Evolutionary conservation across 1,140 invertebrate genomes (phyloP).

Genomic region (Sweltsa coloradensis): DNA sequence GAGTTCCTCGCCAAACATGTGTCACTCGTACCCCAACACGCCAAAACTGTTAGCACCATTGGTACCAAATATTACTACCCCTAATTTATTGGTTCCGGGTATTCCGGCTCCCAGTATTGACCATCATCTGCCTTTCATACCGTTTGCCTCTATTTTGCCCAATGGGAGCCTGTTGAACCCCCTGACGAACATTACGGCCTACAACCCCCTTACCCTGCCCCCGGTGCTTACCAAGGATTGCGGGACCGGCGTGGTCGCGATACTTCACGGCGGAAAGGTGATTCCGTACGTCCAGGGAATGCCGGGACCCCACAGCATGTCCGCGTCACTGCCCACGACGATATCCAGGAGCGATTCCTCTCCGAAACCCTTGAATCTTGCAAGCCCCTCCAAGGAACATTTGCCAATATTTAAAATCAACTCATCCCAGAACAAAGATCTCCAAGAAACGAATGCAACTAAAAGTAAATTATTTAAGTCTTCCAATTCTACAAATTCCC

Average conservation of each 20-base stretch:
- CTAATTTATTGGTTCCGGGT: slow-evolving; percentile 36
- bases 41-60: slow-evolving; percentile 41
- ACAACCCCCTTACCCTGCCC: slow-evolving; percentile 50
- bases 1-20: neutral
- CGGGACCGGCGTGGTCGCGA: slow-evolving; percentile 19
- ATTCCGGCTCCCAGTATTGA: slow-evolving; percentile 18
- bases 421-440: no score
- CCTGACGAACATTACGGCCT: slow-evolving; percentile 46
- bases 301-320: slow-evolving; percentile 57
- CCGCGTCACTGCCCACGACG: neutral
- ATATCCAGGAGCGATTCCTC: slow-evolving; percentile 14
- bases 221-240: neutral
- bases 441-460: no score
- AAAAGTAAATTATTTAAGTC: no score
- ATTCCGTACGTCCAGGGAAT: slow-evolving; percentile 77
- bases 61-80: slow-evolving; percentile 40
- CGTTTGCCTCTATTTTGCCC: slow-evolving; percentile 4
- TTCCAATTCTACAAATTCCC: no score
- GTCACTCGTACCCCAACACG: slow-evolving; percentile 26
- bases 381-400: no score
- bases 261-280: slow-evolving; percentile 47
- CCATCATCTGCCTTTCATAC: slow-evolving; percentile 10
- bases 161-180: slow-evolving; percentile 27
- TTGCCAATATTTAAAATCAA: no score
- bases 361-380: slow-evolving; percentile 28